phyloP scores from a whole-genome alignment of 1,140 invertebrate species.

The Leptoteleia sp. region DNA sequence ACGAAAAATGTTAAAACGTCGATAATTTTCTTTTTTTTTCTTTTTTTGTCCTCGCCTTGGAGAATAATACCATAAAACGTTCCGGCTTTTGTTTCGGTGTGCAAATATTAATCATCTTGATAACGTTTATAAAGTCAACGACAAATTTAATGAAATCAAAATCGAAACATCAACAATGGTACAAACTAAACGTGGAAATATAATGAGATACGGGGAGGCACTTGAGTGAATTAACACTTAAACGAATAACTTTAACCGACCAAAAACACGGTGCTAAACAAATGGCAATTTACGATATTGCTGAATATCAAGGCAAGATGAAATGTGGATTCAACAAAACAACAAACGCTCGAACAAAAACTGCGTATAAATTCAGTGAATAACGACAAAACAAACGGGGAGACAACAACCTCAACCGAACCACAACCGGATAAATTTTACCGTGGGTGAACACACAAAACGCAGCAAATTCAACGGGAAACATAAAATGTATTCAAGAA shows the following conservation, averaged over 20 bases:
- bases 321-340: constrained; percentile 33
- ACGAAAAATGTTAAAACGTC: no score
- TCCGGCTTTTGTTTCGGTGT: constrained; percentile 8
- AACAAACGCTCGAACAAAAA: constrained; percentile 58
- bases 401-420: constrained; percentile 36
- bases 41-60: neutral
- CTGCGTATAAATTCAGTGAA: constrained; percentile 45
- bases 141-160: constrained; percentile 65
- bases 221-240: constrained; percentile 42
- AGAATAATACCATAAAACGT: constrained; percentile 7
- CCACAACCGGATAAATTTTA: constrained; percentile 42
- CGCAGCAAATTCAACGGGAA: constrained; percentile 41
- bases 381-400: constrained; percentile 43
- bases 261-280: constrained; percentile 35
- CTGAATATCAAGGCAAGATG: constrained; percentile 26
- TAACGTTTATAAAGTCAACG: constrained; percentile 64
- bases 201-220: constrained; percentile 48
- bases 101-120: neutral
- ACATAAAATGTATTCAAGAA: constrained; percentile 54
- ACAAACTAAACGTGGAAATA: constrained; percentile 54
- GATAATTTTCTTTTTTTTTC: no score
- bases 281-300: constrained; percentile 50
- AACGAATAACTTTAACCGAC: constrained; percentile 67
- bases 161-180: constrained; percentile 26
- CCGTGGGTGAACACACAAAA: constrained; percentile 29